Evolutionary conservation across 2,888 invertebrate species (phyloP).

Genomic region (Harmothoe impar): DNA sequence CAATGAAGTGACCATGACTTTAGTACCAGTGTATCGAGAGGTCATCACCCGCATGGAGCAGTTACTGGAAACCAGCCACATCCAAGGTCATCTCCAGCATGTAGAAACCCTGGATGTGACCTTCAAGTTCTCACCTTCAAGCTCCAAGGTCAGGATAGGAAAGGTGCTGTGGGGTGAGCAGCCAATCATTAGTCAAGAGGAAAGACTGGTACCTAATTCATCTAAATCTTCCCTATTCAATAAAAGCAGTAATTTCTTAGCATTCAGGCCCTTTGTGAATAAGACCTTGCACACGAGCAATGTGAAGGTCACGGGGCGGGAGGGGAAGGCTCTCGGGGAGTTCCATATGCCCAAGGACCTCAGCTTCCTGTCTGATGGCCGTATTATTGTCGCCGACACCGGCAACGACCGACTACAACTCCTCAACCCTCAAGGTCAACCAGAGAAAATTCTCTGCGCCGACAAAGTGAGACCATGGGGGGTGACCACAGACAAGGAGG

Average conservation of each 20-base stretch:
- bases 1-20: background rate
- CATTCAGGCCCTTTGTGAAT: background rate
- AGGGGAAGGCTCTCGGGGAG: slow-evolving; percentile 34
- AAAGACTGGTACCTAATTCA: background rate
- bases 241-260: background rate
- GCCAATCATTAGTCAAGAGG: background rate
- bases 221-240: background rate
- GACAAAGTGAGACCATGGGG: slow-evolving; percentile 57
- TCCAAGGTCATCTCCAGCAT: background rate
- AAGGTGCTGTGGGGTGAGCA: slow-evolving; percentile 7
- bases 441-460: background rate
- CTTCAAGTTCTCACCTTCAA: slow-evolving; percentile 47
- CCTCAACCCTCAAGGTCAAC: slow-evolving; percentile 27
- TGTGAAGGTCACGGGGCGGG: slow-evolving; percentile 4
- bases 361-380: slow-evolving; percentile 45
- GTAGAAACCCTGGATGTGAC: background rate
- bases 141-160: slow-evolving; percentile 41
- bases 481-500: slow-evolving; percentile 36
- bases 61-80: slow-evolving; percentile 46
- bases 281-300: background rate
- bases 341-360: slow-evolving; percentile 56
- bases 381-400: slow-evolving; percentile 58
- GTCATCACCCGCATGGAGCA: slow-evolving; percentile 40
- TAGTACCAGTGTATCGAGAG: slow-evolving; percentile 58
- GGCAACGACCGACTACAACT: slow-evolving; percentile 56